These are phyloP conservation scores for Oreohelix idahoensis DNA, from an alignment of 1,140 invertebrate species.

Conservation along the genomic window DNA sequence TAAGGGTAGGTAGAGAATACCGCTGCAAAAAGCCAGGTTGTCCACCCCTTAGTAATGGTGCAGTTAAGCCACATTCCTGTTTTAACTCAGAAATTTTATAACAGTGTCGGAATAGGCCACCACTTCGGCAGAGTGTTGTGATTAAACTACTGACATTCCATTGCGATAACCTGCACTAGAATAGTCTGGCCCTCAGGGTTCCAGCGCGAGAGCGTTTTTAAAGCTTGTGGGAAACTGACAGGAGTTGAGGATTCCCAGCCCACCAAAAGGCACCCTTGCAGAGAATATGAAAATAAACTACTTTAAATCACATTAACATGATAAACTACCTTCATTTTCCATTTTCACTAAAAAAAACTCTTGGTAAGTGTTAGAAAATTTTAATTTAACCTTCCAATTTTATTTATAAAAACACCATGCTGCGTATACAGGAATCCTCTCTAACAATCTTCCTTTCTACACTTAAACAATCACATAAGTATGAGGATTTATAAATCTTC, in stretches of 20 bases:
- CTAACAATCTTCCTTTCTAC: too few species aligned
- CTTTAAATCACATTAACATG: neutral
- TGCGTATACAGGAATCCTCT: too few species aligned
- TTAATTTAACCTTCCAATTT: too few species aligned
- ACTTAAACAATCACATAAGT: too few species aligned
- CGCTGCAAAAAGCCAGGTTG: conserved; percentile 91
- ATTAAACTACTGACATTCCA: conserved; percentile 97
- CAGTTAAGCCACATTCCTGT: conserved; percentile 82
- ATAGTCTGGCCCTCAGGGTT: conserved; percentile 96
- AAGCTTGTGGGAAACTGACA: conserved; percentile 99
- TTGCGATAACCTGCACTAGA: conserved; percentile 96
- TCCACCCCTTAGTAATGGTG: conserved; percentile 87
- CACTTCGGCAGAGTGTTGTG: conserved; percentile 89
- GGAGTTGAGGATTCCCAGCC: conserved; percentile 90
- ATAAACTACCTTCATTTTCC: neutral
- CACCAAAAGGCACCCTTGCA: conserved; percentile 87
- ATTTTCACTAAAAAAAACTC: neutral
- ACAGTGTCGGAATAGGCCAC: conserved; percentile 91
- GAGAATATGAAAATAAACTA: too few species aligned
- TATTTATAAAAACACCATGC: too few species aligned
- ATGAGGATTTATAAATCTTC: too few species aligned
- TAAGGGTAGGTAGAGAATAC: conserved; percentile 92
- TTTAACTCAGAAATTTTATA: conserved; percentile 81
- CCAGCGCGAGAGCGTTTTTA: conserved; percentile 97
- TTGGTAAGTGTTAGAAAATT: too few species aligned